Conservation (phyloP, 2,113 vertebrate species). For the Eurypyga helias region DNA sequence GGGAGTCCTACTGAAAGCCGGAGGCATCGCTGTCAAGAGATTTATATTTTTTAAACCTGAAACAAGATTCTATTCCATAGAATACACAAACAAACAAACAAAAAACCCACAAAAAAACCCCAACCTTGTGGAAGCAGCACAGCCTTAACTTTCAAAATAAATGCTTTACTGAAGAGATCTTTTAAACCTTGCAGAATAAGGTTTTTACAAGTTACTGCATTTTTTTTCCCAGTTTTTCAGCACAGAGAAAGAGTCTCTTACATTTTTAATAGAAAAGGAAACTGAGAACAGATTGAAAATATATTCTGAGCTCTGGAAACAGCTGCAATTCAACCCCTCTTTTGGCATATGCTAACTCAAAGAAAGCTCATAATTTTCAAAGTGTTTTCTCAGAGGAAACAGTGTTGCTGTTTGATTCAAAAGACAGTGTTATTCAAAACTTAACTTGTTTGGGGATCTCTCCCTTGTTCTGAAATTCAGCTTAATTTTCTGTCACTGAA, state of each 20-base stretch:
- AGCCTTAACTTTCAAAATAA: slow-evolving; percentile 17
- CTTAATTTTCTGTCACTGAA: neutral
- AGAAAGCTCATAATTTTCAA: neutral
- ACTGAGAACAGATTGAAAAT: slow-evolving; percentile 15
- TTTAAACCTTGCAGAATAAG: slow-evolving; percentile 5
- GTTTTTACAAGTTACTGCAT: neutral
- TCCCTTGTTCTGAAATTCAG: neutral
- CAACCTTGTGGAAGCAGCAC: neutral
- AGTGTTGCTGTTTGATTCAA: neutral
- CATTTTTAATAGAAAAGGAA: slow-evolving; percentile 37
- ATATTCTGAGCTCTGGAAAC: neutral
- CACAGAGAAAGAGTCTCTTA: neutral
- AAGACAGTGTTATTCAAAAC: neutral
- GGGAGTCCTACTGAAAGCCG: neutral
- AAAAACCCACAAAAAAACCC: no score
- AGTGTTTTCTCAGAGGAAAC: neutral
- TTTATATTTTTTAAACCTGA: neutral
- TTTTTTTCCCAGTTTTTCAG: neutral
- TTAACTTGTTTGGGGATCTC: neutral
- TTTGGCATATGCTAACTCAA: neutral
- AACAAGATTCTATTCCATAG: neutral
- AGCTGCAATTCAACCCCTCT: slow-evolving; percentile 1
- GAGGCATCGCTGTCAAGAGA: neutral
- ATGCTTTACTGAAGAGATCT: neutral
- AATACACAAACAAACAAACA: no score